These are phyloP conservation scores for Apogon talboti DNA, from an alignment of 2,797 vertebrate species.

Conservation along the genomic window DNA sequence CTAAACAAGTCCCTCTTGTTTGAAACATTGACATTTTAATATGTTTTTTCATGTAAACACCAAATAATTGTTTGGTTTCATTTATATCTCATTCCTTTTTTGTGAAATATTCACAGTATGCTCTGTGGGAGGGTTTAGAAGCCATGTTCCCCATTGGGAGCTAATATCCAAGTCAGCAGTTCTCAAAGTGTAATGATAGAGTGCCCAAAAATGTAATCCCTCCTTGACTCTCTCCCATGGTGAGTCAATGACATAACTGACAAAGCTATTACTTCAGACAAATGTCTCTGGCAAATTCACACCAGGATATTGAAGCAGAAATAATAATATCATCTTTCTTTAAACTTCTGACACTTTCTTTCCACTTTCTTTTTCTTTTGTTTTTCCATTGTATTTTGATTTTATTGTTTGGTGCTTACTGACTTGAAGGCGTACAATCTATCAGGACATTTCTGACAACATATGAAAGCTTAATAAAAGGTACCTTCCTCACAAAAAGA, in stretches of 20 bases:
- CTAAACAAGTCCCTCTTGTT: slow-evolving; percentile 46
- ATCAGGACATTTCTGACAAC: slow-evolving; percentile 14
- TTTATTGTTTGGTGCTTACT: slow-evolving; percentile 17
- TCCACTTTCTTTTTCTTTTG: slow-evolving; percentile 42
- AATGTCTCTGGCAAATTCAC: slow-evolving; percentile 79
- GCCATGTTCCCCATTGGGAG: slow-evolving; percentile 74
- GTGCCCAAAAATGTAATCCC: slow-evolving; percentile 81
- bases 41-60: slow-evolving; percentile 55
- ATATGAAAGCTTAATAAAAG: slow-evolving; percentile 9
- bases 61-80: slow-evolving; percentile 73
- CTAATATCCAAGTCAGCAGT: slow-evolving; percentile 82
- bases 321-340: slow-evolving; percentile 72
- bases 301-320: slow-evolving; percentile 72
- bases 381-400: slow-evolving; percentile 36
- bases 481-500: slow-evolving; percentile 5
- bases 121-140: slow-evolving; percentile 62
- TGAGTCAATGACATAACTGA: slow-evolving; percentile 81
- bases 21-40: slow-evolving; percentile 53
- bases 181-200: slow-evolving; percentile 81
- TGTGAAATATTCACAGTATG: slow-evolving; percentile 64
- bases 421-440: not conserved
- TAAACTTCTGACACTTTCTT: slow-evolving; percentile 46
- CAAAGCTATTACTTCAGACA: slow-evolving; percentile 82
- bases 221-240: slow-evolving; percentile 80
- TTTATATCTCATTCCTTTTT: slow-evolving; percentile 55